A percentile compares a stretch with the other conserved stretches of the same genome.
phyloP scores from a whole-genome alignment of 2,888 invertebrate species.

The Cerceris rybyensis region DNA sequence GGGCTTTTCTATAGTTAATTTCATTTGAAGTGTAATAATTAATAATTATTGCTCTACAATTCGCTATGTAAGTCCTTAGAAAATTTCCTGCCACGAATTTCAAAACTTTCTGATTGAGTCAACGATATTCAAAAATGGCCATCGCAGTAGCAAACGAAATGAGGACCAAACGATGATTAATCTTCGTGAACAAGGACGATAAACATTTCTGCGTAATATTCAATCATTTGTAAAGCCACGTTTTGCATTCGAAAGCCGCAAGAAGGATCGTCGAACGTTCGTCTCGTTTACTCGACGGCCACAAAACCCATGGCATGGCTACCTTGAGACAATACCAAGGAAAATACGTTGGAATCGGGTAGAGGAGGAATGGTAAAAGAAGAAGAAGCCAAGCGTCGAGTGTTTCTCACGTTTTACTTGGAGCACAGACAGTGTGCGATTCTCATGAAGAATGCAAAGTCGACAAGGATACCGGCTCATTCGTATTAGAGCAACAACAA shows the following conservation, averaged over 20 bases:
- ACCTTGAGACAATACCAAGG: background rate
- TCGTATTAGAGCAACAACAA: constrained; percentile 70
- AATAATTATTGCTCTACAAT: too few relatives aligned
- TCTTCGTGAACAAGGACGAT: too few relatives aligned
- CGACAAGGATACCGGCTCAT: constrained; percentile 66
- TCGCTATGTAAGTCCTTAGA: too few relatives aligned
- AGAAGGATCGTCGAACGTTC: constrained; percentile 35
- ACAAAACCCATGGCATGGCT: constrained; percentile 54
- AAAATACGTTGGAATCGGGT: background rate
- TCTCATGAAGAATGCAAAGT: constrained; percentile 69
- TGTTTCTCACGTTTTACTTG: constrained; percentile 68
- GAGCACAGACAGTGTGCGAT: constrained; percentile 49
- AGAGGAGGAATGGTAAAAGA: background rate
- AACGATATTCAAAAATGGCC: too few relatives aligned
- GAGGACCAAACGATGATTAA: too few relatives aligned
- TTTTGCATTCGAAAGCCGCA: constrained; percentile 15
- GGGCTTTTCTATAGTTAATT: too few relatives aligned
- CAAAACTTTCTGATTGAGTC: too few relatives aligned
- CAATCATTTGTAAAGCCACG: constrained; percentile 22
- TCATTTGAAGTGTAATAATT: too few relatives aligned
- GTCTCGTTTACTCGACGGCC: constrained; percentile 59
- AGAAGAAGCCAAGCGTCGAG: constrained; percentile 40
- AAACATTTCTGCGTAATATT: too few relatives aligned
- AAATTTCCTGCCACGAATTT: too few relatives aligned
- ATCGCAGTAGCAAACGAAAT: too few relatives aligned